These are phyloP conservation scores for Trachelus iudaicus DNA, from an alignment of 2,888 invertebrate species.

Conservation along the genomic window DNA sequence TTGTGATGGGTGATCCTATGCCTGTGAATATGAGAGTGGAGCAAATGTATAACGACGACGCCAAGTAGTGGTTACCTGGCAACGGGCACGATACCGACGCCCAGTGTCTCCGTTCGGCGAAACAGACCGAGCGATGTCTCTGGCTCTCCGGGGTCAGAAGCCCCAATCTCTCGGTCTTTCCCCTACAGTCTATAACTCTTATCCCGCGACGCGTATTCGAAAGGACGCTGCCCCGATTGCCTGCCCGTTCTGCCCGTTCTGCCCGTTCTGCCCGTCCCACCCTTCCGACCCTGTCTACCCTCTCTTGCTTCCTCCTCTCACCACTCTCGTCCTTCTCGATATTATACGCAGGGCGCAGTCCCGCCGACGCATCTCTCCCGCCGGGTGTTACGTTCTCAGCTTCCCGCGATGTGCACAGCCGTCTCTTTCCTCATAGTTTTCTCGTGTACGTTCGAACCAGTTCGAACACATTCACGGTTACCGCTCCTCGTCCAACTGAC, in stretches of 20 bases:
- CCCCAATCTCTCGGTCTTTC: conserved; percentile 25
- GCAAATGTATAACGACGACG: not conserved
- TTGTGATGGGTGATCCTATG: not conserved
- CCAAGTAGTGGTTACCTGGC: conserved; percentile 50
- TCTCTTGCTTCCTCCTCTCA: not conserved
- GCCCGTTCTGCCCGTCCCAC: not conserved
- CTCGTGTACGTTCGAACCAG: too few species aligned
- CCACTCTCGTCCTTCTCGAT: not conserved
- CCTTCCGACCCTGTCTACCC: not conserved
- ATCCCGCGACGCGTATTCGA: not conserved
- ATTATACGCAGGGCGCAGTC: too few species aligned
- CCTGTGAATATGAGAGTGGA: not conserved
- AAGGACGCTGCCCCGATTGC: conserved; percentile 47
- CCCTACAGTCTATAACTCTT: too few species aligned
- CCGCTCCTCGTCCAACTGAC: too few species aligned
- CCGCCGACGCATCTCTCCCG: too few species aligned
- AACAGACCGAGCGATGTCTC: conserved; percentile 29
- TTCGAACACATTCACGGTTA: too few species aligned
- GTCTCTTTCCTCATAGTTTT: too few species aligned
- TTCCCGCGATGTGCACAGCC: too few species aligned
- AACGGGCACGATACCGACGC: conserved; percentile 33
- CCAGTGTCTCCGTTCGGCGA: too few species aligned
- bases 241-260: too few species aligned
- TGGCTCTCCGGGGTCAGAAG: conserved; percentile 57
- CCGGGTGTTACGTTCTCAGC: too few species aligned